A percentile compares a stretch with the other conserved stretches of the same genome.
These are phyloP conservation scores for Pseudoatta argentina DNA, from an alignment of 1,140 invertebrate genomes.

Conservation along the genomic window DNA sequence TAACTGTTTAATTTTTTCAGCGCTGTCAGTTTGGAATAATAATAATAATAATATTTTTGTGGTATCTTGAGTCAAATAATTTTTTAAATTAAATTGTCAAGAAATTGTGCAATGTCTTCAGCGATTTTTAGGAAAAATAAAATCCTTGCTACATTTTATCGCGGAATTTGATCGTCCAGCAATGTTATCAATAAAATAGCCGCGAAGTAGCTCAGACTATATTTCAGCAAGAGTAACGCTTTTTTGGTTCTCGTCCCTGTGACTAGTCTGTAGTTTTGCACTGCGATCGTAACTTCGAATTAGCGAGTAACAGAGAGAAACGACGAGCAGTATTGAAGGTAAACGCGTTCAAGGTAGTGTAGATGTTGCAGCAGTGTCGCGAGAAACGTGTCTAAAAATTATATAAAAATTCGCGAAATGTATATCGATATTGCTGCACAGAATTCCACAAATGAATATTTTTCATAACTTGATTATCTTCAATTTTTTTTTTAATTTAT, in stretches of 20 bases:
- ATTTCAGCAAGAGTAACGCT: conserved; percentile 17
- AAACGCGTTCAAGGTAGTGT: background rate
- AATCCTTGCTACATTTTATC: background rate
- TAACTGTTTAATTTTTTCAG: background rate
- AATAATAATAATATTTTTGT: background rate
- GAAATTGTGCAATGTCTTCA: background rate
- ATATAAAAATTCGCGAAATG: background rate
- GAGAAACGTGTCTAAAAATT: background rate
- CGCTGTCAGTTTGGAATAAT: background rate
- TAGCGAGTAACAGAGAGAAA: conserved; percentile 50
- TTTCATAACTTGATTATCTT: background rate
- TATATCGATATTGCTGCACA: background rate
- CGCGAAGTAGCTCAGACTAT: background rate
- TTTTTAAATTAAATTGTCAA: background rate
- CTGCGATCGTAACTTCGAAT: conserved; percentile 45
- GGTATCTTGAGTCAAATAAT: background rate
- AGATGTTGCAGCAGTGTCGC: background rate
- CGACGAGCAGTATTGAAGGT: background rate
- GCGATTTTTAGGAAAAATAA: background rate
- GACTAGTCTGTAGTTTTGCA: background rate
- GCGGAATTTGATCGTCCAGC: background rate
- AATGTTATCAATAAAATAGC: background rate
- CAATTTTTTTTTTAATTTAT: conserved; percentile 31
- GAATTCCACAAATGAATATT: conserved; percentile 19
- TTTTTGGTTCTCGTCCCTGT: background rate